Evolutionary conservation across 2,888 invertebrate species (phyloP), one percentile per base, ranked within the genome.

Genomic region (Fissipunctia ypsillon): DNA sequence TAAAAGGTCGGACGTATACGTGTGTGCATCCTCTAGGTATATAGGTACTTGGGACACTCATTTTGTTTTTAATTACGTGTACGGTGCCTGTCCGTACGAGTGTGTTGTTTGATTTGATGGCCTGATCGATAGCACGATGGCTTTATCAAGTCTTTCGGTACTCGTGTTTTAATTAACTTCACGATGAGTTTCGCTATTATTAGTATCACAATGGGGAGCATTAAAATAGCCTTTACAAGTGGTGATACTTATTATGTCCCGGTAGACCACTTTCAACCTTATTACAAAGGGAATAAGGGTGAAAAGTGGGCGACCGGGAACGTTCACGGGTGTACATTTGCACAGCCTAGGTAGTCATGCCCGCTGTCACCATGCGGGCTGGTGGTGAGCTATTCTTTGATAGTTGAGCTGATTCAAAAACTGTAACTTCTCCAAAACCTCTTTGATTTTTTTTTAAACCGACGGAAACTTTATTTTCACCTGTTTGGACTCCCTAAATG

Each of bases 1-100:
- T 85, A 79, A 90, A 89, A 89, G 90, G 90, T 84, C 84, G 80
- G 83, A 84, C 80, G 83, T 68, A 67, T 76, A 16, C 54, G 35
- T 56, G 31, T 35, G 60, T 69, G 63, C n/a, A n/a, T n/a, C 28
- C 43, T 64, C 28, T 67, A 70, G n/a, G 16, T 61, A 28, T 41
- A 25, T 14, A 60, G 50, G 56, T 43, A 52, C 38, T 9, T 57
- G 63, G 61, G 64, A 69, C 68, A 70, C 75, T 83, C 68, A 74
- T 85, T 86, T 84, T 76, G 72, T 81, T 86, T 85, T 86, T 86
- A 84, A 86, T 86, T 86, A 81, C 78, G 63, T 75, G 50, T 61
- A 64, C 35, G 38, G 60, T 69, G 22, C 31, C 67, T 48, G 63
- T 61, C 57, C 10, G 45, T 67, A 41, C n/a, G 48, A 61, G 72